Percentiles rank a stretch among this genome's conserved stretches.
phyloP scores from a whole-genome alignment of 2,888 invertebrate species.

The Agrochola litura region DNA sequence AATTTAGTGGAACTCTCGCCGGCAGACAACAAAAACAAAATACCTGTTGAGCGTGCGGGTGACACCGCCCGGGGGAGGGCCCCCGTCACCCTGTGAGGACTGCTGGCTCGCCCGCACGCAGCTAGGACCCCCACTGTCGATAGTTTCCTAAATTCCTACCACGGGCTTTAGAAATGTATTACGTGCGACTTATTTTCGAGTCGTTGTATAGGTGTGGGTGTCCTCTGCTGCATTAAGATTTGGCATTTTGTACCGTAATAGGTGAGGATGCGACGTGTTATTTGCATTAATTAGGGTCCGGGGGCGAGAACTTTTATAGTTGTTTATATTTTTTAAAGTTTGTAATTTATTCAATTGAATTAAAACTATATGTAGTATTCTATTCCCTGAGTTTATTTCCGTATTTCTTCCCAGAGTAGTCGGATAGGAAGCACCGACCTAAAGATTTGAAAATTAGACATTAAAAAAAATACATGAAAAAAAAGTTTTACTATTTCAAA shows the following conservation, averaged over 20 bases:
- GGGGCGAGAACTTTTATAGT: background rate
- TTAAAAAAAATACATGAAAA: background rate
- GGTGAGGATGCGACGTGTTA: too few species aligned
- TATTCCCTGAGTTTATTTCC: background rate
- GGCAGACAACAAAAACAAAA: conserved; percentile 39
- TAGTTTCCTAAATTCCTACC: conserved; percentile 20
- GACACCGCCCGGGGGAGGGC: conserved; percentile 60
- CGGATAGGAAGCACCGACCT: background rate
- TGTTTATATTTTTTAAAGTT: background rate
- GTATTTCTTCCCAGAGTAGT: background rate
- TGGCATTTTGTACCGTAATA: background rate
- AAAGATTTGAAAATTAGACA: background rate
- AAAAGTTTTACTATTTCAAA: background rate
- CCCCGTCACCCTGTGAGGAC: background rate
- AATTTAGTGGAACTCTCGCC: conserved; percentile 15
- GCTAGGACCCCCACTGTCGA: conserved; percentile 9
- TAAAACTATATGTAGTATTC: too few species aligned
- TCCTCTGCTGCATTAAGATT: background rate
- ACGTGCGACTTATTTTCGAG: background rate
- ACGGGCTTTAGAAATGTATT: background rate
- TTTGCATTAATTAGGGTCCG: background rate
- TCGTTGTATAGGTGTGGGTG: background rate
- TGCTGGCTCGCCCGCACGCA: conserved; percentile 4
- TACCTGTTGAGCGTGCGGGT: conserved; percentile 63
- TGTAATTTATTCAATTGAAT: background rate